Evolutionary conservation across 2,113 vertebrate genomes (phyloP).

Genomic region (Cavia porcellus): DNA sequence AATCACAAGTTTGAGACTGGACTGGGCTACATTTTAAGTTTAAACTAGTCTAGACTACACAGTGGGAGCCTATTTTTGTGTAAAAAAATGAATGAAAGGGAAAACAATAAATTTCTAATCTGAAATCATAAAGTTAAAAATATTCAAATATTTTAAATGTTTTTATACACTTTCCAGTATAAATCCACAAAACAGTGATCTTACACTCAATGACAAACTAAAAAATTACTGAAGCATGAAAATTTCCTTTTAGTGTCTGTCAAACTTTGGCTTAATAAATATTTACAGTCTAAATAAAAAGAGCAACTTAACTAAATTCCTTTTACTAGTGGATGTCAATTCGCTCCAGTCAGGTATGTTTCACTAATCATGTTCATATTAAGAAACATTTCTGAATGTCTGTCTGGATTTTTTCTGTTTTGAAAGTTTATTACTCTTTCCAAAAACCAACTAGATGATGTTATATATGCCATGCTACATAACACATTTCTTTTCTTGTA

Average conservation of each 20-base stretch:
- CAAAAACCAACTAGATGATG: not conserved
- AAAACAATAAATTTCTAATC: not conserved
- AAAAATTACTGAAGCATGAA: not conserved
- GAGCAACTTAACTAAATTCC: not conserved
- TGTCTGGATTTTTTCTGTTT: not conserved
- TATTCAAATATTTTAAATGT: not conserved
- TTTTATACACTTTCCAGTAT: not conserved
- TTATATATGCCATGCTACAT: not conserved
- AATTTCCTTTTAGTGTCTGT: not conserved
- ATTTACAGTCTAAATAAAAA: slow-evolving; percentile 40
- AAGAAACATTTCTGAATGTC: not conserved
- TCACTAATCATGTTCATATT: not conserved
- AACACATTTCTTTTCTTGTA: not conserved
- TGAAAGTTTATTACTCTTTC: not conserved
- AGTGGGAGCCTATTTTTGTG: not conserved
- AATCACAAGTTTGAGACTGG: not conserved
- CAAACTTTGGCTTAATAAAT: slow-evolving; percentile 2
- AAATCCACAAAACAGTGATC: not conserved
- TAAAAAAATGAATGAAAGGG: not conserved
- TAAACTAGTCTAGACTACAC: not conserved
- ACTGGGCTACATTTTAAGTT: not conserved
- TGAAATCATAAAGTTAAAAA: not conserved
- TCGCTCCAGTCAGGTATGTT: not conserved
- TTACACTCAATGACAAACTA: not conserved
- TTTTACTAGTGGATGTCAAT: not conserved